These are phyloP conservation scores for Callithrix jacchus DNA, from an alignment of 2,113 vertebrate species.

Conservation along the genomic window DNA sequence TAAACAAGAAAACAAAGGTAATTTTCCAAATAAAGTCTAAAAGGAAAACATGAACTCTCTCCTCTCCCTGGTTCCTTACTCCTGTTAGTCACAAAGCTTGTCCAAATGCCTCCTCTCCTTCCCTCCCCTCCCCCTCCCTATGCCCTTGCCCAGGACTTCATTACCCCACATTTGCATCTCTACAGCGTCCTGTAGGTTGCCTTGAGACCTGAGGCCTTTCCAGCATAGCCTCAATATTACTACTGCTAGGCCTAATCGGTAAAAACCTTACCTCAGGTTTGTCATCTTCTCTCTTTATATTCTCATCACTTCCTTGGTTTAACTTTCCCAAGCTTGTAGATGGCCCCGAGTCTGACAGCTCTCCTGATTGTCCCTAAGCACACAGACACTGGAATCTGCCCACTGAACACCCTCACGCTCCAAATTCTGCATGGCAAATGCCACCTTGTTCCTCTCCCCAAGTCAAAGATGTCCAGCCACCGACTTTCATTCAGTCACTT, in stretches of 20 bases:
- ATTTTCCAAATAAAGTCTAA: background rate
- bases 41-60: background rate
- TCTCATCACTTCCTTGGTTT: background rate
- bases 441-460: background rate
- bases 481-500: background rate
- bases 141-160: background rate
- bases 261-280: background rate
- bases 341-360: background rate
- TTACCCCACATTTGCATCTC: no score
- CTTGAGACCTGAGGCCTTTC: background rate
- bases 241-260: background rate
- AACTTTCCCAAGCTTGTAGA: background rate
- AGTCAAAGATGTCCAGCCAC: background rate
- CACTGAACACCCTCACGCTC: background rate
- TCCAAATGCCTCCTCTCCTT: background rate
- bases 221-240: background rate
- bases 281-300: background rate
- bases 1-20: background rate
- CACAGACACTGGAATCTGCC: background rate
- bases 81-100: background rate
- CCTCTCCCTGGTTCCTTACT: background rate
- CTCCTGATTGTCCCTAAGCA: background rate
- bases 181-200: background rate
- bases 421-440: background rate
- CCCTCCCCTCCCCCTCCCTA: rapidly evolving